Percentiles rank a stretch among this genome's conserved stretches.
Conservation (phyloP, 1,140 invertebrate species). For the Musca domestica region DNA sequence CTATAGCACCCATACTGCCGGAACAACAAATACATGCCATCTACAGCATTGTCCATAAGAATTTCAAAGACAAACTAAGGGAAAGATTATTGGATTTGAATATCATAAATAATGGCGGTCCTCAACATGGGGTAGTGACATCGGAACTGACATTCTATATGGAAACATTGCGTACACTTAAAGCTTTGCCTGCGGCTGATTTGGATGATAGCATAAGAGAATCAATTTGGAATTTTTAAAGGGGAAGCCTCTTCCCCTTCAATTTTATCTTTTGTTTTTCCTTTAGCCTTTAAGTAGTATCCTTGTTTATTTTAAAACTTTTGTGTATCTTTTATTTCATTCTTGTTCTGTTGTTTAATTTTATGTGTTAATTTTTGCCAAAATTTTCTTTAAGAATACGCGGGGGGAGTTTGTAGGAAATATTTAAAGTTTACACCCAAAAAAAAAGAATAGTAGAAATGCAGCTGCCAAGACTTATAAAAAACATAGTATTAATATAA, state of each 20-base stretch:
- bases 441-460: too few species aligned
- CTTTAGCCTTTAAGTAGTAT: neutral
- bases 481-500: too few species aligned
- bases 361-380: constrained; percentile 2
- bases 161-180: constrained; percentile 83
- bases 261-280: neutral
- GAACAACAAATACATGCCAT: constrained; percentile 67
- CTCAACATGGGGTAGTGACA: constrained; percentile 92
- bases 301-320: neutral
- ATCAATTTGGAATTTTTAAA: constrained; percentile 65
- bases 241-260: neutral
- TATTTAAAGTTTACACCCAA: too few species aligned
- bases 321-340: neutral
- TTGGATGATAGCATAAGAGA: constrained; percentile 72
- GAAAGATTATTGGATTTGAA: constrained; percentile 83
- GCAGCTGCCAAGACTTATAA: too few species aligned
- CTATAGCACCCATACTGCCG: constrained; percentile 77
- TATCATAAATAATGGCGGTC: constrained; percentile 91
- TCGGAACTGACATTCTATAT: constrained; percentile 95
- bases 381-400: neutral
- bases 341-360: neutral
- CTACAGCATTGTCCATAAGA: constrained; percentile 80
- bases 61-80: constrained; percentile 82
- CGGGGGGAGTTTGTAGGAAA: neutral
- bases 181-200: constrained; percentile 73